Evolutionary conservation across 1,140 invertebrate genomes (phyloP).

Genomic region (Coptotermes formosanus): DNA sequence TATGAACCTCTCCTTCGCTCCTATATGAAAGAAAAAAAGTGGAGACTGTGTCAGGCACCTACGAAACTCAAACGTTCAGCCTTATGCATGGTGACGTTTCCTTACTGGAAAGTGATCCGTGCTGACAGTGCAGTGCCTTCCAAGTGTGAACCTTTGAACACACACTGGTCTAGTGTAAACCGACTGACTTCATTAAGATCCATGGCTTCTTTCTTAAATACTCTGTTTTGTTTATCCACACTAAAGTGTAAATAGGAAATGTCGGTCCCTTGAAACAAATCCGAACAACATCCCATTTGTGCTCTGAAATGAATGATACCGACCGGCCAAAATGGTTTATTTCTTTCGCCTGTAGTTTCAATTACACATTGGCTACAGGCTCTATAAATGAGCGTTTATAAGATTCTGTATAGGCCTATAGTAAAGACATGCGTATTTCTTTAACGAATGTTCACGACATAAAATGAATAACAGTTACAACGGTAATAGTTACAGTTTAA

Average conservation of each 20-base stretch:
- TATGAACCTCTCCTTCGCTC: no score
- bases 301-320: not conserved
- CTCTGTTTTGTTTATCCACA: not conserved
- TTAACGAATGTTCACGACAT: no score
- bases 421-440: not conserved
- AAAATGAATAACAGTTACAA: no score
- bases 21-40: no score
- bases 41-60: not conserved
- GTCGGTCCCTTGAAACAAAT: not conserved
- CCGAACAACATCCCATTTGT: not conserved
- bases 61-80: not conserved
- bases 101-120: not conserved
- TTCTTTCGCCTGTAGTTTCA: not conserved
- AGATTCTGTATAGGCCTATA: not conserved
- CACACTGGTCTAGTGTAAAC: not conserved
- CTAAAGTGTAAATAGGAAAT: slow-evolving; percentile 13
- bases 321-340: not conserved
- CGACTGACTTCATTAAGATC: not conserved
- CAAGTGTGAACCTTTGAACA: not conserved
- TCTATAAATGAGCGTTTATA: not conserved
- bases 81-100: not conserved
- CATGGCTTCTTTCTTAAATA: not conserved
- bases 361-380: not conserved
- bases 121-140: not conserved
- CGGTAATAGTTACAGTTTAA: no score